Evolutionary conservation across 2,888 invertebrate species (phyloP).

Genomic region (Elmis aenea): DNA sequence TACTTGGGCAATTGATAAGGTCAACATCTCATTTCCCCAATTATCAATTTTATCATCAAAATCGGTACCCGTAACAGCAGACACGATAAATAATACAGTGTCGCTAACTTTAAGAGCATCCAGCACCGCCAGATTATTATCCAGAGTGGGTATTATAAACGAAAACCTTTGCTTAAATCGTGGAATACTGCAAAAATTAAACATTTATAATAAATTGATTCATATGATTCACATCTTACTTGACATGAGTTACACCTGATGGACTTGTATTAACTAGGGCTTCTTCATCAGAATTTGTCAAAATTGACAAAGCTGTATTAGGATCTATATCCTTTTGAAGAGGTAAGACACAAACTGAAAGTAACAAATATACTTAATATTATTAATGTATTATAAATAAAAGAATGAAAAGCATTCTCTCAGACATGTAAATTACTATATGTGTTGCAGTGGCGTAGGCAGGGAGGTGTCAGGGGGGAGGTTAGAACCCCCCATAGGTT

Average conservation of each 20-base stretch:
- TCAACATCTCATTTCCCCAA: slow-evolving; percentile 74
- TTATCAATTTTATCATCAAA: slow-evolving; percentile 66
- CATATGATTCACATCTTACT: slow-evolving; percentile 51
- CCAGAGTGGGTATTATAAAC: slow-evolving; percentile 67
- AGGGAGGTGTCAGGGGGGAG: too few relatives aligned
- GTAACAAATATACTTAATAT: not conserved
- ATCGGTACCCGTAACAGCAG: slow-evolving; percentile 54
- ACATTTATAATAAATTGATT: not conserved
- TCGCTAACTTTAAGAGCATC: slow-evolving; percentile 87
- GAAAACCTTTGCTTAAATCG: slow-evolving; percentile 87
- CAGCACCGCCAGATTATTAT: slow-evolving; percentile 68
- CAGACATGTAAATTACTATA: too few relatives aligned
- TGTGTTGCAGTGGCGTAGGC: too few relatives aligned
- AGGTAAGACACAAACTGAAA: slow-evolving; percentile 65
- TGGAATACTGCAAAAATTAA: slow-evolving; percentile 58
- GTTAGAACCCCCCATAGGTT: too few relatives aligned
- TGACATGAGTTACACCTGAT: slow-evolving; percentile 69
- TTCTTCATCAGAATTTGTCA: slow-evolving; percentile 70
- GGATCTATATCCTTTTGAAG: slow-evolving; percentile 64
- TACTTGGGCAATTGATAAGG: slow-evolving; percentile 72
- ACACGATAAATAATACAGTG: slow-evolving; percentile 73
- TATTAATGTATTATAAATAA: too few relatives aligned
- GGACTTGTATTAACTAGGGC: slow-evolving; percentile 58
- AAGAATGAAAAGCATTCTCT: too few relatives aligned
- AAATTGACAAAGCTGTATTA: slow-evolving; percentile 57